Evolutionary conservation across 2,888 invertebrate species (phyloP), one percentile per base, ranked within the genome.

Genomic region (Stenotaenia linearis): DNA sequence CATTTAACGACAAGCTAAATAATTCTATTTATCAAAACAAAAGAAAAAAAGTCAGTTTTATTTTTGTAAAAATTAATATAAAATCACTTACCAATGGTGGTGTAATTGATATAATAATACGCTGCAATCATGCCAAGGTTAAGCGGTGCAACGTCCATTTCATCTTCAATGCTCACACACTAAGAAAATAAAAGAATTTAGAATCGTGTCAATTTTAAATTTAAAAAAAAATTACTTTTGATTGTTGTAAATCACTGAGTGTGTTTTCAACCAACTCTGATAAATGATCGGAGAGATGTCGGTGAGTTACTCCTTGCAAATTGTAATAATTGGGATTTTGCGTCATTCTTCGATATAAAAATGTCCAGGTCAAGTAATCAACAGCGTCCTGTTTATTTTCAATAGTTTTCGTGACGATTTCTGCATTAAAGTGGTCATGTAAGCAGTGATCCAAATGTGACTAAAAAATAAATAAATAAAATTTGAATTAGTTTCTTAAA

Each of bases 311-410:
- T 0, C 88, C 89, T 83, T 98, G 98, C 75, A 99, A 88, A 85
- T 97, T 98, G 87, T 99, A 99, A 85, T 99, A 99, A 87, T 99
- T 99, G 0, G 99, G 99, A 88, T 99, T 99, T 88, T 98, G 98
- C 0, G 99, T 98, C 84, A 99, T 90, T 76, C 99, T 89, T 2
- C 98, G 89, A 86, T 99, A 99, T 12, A 99, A 88, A 89, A 99
- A 97, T 0, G 98, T 99, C 99, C 99, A 99, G 0, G 99, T 99
- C 23, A 99, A 89, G 85, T 99, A 99, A 89, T 99, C 99, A 0
- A 99, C 98, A 0, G 98, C 98, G 85, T 99, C 99, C 86, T 99
- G 99, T 85, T 99, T 99, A 88, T 99, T 99, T 88, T 99, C 99
- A 83, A 99, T 97, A 0, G 98, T 99, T 87, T 98, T 98, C 0